Evolutionary conservation across 2,797 vertebrate genomes (phyloP).

Genomic region (Clarias pachynema): DNA sequence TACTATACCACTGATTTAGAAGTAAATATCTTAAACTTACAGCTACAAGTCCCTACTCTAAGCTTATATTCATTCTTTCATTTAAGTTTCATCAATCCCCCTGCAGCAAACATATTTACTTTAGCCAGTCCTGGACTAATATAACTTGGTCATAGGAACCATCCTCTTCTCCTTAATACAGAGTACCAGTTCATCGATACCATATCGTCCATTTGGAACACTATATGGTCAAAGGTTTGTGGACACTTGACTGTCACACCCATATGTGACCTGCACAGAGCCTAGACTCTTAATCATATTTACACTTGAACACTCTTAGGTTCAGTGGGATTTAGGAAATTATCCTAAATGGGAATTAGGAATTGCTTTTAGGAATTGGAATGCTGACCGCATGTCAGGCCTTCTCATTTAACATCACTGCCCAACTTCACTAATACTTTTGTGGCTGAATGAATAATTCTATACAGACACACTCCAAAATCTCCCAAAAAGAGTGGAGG

Average conservation of each 20-base stretch:
- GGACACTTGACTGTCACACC: background rate
- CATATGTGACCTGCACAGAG: background rate
- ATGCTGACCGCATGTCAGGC: background rate
- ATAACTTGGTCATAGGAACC: background rate
- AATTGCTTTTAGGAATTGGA: too few relatives aligned
- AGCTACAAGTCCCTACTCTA: background rate
- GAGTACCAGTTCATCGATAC: background rate
- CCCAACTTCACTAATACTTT: background rate
- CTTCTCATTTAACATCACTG: background rate
- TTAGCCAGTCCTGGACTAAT: background rate
- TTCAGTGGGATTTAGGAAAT: too few relatives aligned
- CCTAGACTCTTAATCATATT: too few relatives aligned
- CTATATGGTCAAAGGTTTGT: background rate
- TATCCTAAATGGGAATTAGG: too few relatives aligned
- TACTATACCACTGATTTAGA: background rate
- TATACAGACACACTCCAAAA: too few relatives aligned
- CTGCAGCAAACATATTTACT: background rate
- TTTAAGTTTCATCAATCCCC: background rate
- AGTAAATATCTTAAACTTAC: background rate
- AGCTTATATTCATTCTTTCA: background rate
- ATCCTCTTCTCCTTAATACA: background rate
- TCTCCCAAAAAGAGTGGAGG: background rate
- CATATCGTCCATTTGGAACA: background rate
- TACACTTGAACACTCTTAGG: too few relatives aligned
- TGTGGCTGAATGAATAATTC: background rate